These are phyloP conservation scores for Pachyramphus minor DNA, from an alignment of 2,113 vertebrate species.

Conservation along the genomic window DNA sequence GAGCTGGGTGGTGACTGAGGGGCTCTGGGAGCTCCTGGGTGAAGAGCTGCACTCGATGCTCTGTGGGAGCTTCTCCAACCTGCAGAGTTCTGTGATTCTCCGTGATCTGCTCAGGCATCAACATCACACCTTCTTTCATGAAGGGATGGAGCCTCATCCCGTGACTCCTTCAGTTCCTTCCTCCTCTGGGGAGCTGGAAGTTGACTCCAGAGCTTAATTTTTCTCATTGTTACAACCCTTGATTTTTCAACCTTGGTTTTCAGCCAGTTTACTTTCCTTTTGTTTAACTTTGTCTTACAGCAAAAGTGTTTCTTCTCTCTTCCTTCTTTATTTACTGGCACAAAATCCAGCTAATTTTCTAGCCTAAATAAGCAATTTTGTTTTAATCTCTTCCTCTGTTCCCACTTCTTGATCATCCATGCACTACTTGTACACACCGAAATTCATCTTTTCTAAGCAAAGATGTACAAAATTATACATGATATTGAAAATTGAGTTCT, in stretches of 20 bases:
- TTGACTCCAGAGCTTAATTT: background rate
- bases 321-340: background rate
- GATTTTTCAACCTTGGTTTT: background rate
- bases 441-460: background rate
- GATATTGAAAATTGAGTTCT: background rate
- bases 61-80: background rate
- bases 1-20: too few species aligned
- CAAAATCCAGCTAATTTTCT: background rate
- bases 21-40: background rate
- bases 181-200: background rate
- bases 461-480: background rate
- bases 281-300: background rate
- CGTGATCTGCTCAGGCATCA: background rate
- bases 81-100: background rate
- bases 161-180: rapidly evolving
- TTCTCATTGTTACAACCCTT: background rate
- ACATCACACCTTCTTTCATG: rapidly evolving
- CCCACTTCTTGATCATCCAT: background rate
- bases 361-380: background rate
- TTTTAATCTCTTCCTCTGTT: background rate
- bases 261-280: background rate
- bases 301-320: background rate
- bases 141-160: background rate
- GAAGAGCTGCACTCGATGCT: background rate
- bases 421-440: background rate